A percentile compares a stretch with the other conserved stretches of the same genome.
Evolutionary conservation across 2,888 invertebrate genomes (phyloP).

Genomic region (Halictus ligatus): DNA sequence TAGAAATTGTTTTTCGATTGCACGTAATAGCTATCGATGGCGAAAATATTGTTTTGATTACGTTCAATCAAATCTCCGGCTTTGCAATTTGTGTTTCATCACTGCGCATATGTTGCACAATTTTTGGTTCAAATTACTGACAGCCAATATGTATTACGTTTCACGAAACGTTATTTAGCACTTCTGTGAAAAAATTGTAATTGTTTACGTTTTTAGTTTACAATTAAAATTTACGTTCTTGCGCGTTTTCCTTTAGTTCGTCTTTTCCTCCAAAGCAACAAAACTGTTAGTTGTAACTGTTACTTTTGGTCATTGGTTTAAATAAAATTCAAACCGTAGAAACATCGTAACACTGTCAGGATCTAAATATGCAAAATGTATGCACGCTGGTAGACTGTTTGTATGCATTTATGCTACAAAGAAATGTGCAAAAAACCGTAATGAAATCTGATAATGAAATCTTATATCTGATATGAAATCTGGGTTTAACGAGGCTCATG

Average conservation of each 20-base stretch:
- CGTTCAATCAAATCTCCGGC: neutral
- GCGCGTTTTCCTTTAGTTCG: neutral
- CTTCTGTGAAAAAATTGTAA: neutral
- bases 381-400: neutral
- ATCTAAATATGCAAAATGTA: neutral
- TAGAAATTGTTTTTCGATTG: neutral
- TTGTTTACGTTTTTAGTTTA: neutral
- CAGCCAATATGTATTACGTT: too few species aligned
- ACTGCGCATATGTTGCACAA: neutral
- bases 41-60: neutral
- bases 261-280: neutral
- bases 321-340: neutral
- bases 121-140: too few species aligned
- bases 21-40: neutral
- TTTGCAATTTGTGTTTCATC: neutral
- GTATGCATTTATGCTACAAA: neutral
- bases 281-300: neutral
- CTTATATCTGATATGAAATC: neutral
- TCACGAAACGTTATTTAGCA: too few species aligned
- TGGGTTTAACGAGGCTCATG: neutral
- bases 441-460: constrained; percentile 4
- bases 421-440: neutral
- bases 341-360: neutral
- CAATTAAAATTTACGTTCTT: neutral
- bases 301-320: neutral